phyloP scores from a whole-genome alignment of 2,888 invertebrate species.

The Trichogramma dendrolimi region DNA sequence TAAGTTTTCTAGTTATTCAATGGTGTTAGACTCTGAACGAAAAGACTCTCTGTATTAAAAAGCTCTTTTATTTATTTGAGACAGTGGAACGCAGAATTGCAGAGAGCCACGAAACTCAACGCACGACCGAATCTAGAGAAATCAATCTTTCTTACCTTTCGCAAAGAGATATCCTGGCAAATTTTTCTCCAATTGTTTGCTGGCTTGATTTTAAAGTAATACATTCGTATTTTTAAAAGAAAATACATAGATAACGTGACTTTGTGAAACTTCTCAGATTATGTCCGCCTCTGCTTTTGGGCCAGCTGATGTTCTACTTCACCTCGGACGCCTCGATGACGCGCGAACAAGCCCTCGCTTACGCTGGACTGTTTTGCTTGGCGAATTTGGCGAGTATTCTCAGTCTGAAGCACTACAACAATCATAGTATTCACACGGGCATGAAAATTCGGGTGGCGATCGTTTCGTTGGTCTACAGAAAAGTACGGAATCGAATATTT shows the following conservation, averaged over 20 bases:
- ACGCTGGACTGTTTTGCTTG: slow-evolving; percentile 43
- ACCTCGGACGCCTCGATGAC: slow-evolving; percentile 33
- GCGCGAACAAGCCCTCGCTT: slow-evolving; percentile 42
- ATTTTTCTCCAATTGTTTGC: slow-evolving; percentile 53
- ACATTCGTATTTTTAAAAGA: neutral
- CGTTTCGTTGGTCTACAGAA: slow-evolving; percentile 79
- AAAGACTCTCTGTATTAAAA: neutral
- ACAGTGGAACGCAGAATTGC: slow-evolving; percentile 54
- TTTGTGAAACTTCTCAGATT: slow-evolving; percentile 51
- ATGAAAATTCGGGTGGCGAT: slow-evolving; percentile 78
- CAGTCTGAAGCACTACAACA: slow-evolving; percentile 65
- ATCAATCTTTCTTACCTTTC: slow-evolving; percentile 53
- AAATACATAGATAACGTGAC: too few relatives aligned
- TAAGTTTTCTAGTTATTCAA: slow-evolving; percentile 43
- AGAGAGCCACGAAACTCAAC: slow-evolving; percentile 40
- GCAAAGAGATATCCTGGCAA: slow-evolving; percentile 49
- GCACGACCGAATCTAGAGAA: slow-evolving; percentile 51
- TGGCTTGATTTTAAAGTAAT: slow-evolving; percentile 42
- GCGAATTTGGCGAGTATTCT: slow-evolving; percentile 54
- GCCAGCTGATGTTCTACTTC: slow-evolving; percentile 64
- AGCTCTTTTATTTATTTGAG: slow-evolving; percentile 37
- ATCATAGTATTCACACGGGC: slow-evolving; percentile 69
- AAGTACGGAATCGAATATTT: too few relatives aligned
- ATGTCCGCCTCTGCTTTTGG: slow-evolving; percentile 64
- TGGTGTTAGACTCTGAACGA: neutral